phyloP scores from a whole-genome alignment of 2,797 vertebrate genomes.

The Eulemur coronatus region DNA sequence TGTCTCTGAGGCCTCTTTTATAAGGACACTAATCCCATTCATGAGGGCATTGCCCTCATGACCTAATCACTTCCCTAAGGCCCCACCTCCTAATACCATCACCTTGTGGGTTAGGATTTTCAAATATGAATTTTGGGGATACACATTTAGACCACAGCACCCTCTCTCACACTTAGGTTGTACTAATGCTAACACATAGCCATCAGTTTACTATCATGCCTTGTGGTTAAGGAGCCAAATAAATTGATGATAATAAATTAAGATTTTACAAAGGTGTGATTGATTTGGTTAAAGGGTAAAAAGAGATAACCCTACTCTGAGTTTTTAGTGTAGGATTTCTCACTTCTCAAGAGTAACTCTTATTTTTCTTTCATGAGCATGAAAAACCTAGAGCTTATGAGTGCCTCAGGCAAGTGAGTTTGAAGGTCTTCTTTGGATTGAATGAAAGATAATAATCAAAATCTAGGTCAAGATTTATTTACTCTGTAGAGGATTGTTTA shows the following conservation, averaged over 20 bases:
- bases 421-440: conserved; percentile 83
- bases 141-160: not conserved
- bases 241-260: conserved; percentile 80
- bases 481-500: conserved; percentile 73
- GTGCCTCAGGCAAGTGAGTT: conserved; percentile 85
- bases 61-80: not conserved
- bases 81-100: not conserved
- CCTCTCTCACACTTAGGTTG: not conserved
- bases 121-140: not conserved
- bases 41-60: not conserved
- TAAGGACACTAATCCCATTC: not conserved
- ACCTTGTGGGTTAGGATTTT: not conserved
- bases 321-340: conserved; percentile 80
- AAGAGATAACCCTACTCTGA: conserved; percentile 54
- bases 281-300: conserved; percentile 80
- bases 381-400: conserved; percentile 83
- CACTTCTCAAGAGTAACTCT: conserved; percentile 81
- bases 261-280: conserved; percentile 78
- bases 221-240: conserved; percentile 77
- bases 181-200: conserved; percentile 46
- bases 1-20: not conserved
- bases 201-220: conserved; percentile 68
- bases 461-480: conserved; percentile 83
- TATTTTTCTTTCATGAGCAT: conserved; percentile 85
- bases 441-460: conserved; percentile 84